These are phyloP conservation scores for Lepidocolaptes lacrymiger DNA, from an alignment of 2,797 vertebrate species.

Conservation along the genomic window DNA sequence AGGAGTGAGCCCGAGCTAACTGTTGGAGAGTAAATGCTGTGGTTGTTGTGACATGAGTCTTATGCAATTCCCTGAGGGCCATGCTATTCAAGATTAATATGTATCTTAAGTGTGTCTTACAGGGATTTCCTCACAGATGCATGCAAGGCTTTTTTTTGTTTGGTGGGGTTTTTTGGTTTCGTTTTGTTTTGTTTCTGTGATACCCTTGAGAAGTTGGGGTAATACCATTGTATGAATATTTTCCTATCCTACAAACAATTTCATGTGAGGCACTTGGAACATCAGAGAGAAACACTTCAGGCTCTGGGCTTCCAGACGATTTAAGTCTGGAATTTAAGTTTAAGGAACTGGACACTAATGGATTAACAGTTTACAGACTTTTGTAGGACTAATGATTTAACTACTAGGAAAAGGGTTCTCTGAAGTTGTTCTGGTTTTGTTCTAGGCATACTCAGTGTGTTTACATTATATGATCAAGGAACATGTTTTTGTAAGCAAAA, in stretches of 20 bases:
- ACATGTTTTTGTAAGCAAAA: not conserved
- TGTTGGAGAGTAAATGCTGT: not conserved
- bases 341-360: not conserved
- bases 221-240: constrained; percentile 19
- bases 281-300: constrained; percentile 19
- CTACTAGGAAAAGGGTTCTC: not conserved
- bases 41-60: constrained; percentile 18
- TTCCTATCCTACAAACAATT: constrained; percentile 28
- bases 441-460: not conserved
- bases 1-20: not conserved
- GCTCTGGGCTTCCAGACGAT: not conserved
- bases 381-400: not conserved
- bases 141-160: not conserved
- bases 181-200: not conserved
- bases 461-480: not conserved
- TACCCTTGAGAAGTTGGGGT: constrained; percentile 3
- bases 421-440: not conserved
- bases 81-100: constrained; percentile 18
- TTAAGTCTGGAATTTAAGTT: not conserved
- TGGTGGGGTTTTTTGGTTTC: too few species aligned
- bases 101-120: not conserved
- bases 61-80: not conserved
- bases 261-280: constrained; percentile 4
- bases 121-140: constrained; percentile 48
- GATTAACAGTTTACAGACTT: constrained; percentile 30